These are phyloP conservation scores for Monodelphis domestica DNA, from an alignment of 2,797 vertebrate genomes.

Conservation along the genomic window DNA sequence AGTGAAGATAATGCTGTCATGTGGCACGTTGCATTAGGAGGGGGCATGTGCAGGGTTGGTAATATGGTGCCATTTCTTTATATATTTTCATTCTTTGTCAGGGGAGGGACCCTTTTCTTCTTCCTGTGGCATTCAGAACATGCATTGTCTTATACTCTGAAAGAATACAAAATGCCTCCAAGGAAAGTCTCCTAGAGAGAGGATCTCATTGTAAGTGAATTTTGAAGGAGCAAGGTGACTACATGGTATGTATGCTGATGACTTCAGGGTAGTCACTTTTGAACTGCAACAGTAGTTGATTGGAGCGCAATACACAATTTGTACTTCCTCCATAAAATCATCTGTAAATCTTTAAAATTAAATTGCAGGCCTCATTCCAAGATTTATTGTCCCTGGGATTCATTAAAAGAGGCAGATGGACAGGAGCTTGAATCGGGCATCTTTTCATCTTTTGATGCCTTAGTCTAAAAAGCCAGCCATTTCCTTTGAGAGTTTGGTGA, in stretches of 20 bases:
- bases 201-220: conserved; percentile 26
- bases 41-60: conserved; percentile 9
- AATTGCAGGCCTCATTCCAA: conserved; percentile 29
- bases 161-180: conserved; percentile 2
- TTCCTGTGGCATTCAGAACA: conserved; percentile 23
- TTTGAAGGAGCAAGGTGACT: background rate
- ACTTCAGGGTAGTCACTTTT: background rate
- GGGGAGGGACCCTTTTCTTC: background rate
- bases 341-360: background rate
- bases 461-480: background rate
- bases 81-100: conserved; percentile 46
- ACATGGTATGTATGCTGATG: background rate
- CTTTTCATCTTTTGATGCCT: background rate
- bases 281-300: background rate
- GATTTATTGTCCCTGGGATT: conserved; percentile 30
- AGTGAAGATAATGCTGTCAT: conserved; percentile 17
- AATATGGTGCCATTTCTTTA: conserved; percentile 11
- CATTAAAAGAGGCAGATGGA: background rate
- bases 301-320: conserved; percentile 14
- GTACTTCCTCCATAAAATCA: background rate
- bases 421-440: conserved; percentile 18
- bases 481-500: background rate
- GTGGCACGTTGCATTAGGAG: conserved; percentile 19
- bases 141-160: background rate
- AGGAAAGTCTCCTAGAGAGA: conserved; percentile 27